Conservation (phyloP, 2,113 vertebrate genomes). For the Lathamus discolor region DNA sequence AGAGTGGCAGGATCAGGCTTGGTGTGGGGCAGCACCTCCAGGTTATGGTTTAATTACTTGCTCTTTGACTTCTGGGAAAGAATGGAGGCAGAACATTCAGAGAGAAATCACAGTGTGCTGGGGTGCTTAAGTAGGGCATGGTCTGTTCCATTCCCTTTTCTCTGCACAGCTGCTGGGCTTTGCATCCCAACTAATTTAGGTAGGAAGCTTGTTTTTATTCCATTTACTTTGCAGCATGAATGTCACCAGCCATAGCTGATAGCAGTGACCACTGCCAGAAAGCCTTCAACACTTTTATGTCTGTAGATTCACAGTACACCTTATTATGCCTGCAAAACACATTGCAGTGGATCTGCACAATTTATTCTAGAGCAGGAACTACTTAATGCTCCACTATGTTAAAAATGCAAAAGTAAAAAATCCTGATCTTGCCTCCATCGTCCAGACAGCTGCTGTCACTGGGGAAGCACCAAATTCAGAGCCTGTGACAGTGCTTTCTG, state of each 20-base stretch:
- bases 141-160: not conserved
- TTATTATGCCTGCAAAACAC: conserved; percentile 27
- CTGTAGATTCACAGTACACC: not conserved
- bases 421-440: not conserved
- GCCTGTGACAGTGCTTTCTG: not conserved
- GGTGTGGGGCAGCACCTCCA: not conserved
- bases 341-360: not conserved
- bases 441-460: not conserved
- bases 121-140: not conserved
- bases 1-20: not conserved
- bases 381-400: not conserved
- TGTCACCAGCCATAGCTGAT: not conserved
- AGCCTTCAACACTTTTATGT: not conserved
- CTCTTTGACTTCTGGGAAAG: not conserved
- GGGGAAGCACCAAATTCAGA: not conserved
- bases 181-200: conserved; percentile 9
- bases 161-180: not conserved
- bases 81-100: not conserved
- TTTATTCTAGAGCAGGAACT: conserved; percentile 7
- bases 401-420: not conserved
- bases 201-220: not conserved
- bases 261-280: conserved; percentile 12
- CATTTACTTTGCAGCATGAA: conserved; percentile 8
- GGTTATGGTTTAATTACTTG: not conserved
- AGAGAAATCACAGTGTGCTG: not conserved